Evolutionary conservation across 2,113 vertebrate genomes (phyloP), one percentile per base, ranked within the genome.

Genomic region (Gorsachius goisagi): DNA sequence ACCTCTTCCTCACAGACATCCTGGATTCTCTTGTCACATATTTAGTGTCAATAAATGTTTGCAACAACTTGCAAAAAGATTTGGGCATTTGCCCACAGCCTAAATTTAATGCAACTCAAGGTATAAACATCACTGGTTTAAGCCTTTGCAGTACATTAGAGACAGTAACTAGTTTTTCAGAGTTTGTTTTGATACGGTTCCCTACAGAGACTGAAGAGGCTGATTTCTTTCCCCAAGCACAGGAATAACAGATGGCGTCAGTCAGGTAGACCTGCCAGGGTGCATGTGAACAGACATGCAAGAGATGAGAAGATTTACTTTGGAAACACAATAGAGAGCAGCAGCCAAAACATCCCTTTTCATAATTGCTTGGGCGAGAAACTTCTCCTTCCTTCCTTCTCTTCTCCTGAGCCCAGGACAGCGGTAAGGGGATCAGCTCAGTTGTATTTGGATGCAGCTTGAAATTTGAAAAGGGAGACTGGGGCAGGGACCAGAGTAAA

Each of bases 161-260:
- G 72, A 58, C 21, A 78, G 8, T 9, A 53, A 32, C 33, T 64
- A 76, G 3, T 1, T 76, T 67, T 77, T 77, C 41, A 81, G 53
- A 53, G n/a, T 89, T 92, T 78, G 41, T 32, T 89, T 92, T 93
- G 47, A 2, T 82, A 8, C 35, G 13, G 15, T 63, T 95, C 64
- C 76, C 71, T 94, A 58, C 44, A 62, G 80, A 71, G 26, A 41
- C 37, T 26, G 39, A 85, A 77, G n/a, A 77, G 60, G 64, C 39
- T 60, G 6, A 89, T 89, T 96, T 95, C 71, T 90, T 60, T 82
- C 23, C 71, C 69, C 9, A 12, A 45, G 49, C 73, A 37, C 19
- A 66, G 82, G 63, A 92, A 41, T 37, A 93, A 77, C 83, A 92
- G 95, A 92, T 95, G 90, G 86, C 89, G 72, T 78, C 76, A 96